phyloP scores from a whole-genome alignment of 2,888 invertebrate species.

The Drosophila parthenogenetica region DNA sequence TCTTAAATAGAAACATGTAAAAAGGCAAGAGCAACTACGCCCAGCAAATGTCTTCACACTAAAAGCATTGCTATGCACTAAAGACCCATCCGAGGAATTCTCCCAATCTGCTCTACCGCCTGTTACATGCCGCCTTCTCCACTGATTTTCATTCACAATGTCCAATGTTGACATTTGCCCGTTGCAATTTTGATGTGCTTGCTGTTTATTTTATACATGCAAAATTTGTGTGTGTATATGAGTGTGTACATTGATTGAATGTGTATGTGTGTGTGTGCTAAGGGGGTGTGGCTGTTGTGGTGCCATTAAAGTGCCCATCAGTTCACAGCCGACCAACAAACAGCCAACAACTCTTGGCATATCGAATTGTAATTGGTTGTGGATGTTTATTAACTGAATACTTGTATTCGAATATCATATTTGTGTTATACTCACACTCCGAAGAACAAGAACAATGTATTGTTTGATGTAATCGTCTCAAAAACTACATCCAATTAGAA shows the following conservation, averaged over 20 bases:
- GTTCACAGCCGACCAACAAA: constrained; percentile 37
- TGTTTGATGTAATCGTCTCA: background rate
- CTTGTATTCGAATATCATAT: constrained; percentile 10
- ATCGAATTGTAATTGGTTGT: constrained; percentile 42
- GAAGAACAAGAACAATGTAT: background rate
- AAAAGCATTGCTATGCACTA: constrained; percentile 62
- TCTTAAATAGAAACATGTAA: constrained; percentile 66
- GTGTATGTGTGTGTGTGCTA: constrained; percentile 4
- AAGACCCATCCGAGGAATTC: constrained; percentile 6
- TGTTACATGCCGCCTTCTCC: background rate
- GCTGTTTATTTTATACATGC: constrained; percentile 32
- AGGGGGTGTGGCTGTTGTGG: constrained; percentile 21
- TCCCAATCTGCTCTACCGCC: background rate
- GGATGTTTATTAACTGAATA: constrained; percentile 34
- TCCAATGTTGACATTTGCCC: constrained; percentile 55
- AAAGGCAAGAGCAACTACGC: constrained; percentile 33
- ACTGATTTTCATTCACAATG: constrained; percentile 13
- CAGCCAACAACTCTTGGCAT: constrained; percentile 41
- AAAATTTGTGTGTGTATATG: background rate
- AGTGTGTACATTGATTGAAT: background rate
- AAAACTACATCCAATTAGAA: background rate
- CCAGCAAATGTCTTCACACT: constrained; percentile 61
- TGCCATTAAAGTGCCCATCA: constrained; percentile 38
- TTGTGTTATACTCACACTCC: background rate
- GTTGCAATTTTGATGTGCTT: constrained; percentile 43